Percentiles rank a stretch among this genome's conserved stretches.
Conservation (phyloP, 2,113 vertebrate genomes). For the Hippolais icterina region DNA sequence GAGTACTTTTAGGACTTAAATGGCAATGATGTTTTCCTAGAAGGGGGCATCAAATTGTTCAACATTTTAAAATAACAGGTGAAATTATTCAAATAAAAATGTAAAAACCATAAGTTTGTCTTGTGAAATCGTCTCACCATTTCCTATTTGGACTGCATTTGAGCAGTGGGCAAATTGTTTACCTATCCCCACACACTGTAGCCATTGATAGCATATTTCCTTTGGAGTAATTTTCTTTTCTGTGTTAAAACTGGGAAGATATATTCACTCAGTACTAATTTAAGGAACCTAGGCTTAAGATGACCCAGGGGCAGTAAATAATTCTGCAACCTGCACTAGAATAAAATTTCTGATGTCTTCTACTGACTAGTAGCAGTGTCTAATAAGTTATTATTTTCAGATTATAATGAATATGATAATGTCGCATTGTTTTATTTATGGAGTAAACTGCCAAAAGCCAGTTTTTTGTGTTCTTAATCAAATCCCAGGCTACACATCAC, state of each 20-base stretch:
- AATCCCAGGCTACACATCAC: neutral
- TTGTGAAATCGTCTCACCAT: neutral
- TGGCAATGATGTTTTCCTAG: neutral
- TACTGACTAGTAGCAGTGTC: neutral
- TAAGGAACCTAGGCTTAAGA: slow-evolving; percentile 4
- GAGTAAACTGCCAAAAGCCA: neutral
- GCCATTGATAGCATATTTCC: neutral
- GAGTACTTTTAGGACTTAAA: neutral
- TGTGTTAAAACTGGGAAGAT: slow-evolving; percentile 12
- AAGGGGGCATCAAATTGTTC: neutral
- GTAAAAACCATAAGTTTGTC: neutral
- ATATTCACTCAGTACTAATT: slow-evolving; percentile 36
- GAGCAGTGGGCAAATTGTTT: neutral
- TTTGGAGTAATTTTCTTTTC: neutral
- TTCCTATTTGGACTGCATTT: neutral
- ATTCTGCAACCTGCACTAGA: slow-evolving; percentile 20
- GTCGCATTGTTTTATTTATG: slow-evolving; percentile 51
- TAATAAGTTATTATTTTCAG: slow-evolving; percentile 17
- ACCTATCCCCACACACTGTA: neutral
- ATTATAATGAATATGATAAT: slow-evolving; percentile 62
- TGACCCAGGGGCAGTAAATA: slow-evolving; percentile 38
- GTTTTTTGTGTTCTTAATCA: slow-evolving; percentile 38
- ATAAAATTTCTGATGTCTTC: slow-evolving; percentile 50
- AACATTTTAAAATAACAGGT: neutral
- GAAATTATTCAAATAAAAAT: neutral